Evolutionary conservation across 2,797 vertebrate species (phyloP).

Genomic region (Peromyscus nudipes): DNA sequence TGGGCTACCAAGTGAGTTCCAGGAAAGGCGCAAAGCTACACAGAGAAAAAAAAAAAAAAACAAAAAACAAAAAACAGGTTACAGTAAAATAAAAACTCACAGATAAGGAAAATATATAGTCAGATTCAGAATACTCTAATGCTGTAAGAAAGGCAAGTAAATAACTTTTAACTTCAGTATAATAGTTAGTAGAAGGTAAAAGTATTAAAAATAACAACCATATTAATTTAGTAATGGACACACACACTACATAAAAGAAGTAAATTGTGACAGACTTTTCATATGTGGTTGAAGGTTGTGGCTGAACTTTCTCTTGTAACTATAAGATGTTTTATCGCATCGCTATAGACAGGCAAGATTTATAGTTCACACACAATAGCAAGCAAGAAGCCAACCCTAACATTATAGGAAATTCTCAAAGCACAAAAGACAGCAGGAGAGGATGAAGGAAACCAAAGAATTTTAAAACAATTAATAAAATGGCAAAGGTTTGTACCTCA

Average conservation of each 20-base stretch:
- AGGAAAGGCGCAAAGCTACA: no score
- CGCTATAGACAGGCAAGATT: not conserved
- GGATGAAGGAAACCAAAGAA: not conserved
- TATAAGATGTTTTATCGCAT: not conserved
- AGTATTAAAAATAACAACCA: not conserved
- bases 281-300: not conserved
- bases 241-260: not conserved
- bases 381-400: not conserved
- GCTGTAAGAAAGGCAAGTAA: not conserved
- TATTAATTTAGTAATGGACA: not conserved
- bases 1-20: no score
- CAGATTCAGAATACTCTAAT: not conserved
- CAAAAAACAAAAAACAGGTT: no score
- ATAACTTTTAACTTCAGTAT: not conserved
- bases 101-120: not conserved
- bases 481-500: not conserved
- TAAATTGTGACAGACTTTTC: not conserved
- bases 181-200: not conserved
- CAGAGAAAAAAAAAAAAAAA: no score
- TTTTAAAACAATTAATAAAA: not conserved
- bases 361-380: not conserved
- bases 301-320: not conserved
- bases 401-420: not conserved
- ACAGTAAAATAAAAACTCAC: not conserved
- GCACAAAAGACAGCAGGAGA: not conserved